Conservation (phyloP, 1,140 invertebrate species). For the Telenomus remus region DNA sequence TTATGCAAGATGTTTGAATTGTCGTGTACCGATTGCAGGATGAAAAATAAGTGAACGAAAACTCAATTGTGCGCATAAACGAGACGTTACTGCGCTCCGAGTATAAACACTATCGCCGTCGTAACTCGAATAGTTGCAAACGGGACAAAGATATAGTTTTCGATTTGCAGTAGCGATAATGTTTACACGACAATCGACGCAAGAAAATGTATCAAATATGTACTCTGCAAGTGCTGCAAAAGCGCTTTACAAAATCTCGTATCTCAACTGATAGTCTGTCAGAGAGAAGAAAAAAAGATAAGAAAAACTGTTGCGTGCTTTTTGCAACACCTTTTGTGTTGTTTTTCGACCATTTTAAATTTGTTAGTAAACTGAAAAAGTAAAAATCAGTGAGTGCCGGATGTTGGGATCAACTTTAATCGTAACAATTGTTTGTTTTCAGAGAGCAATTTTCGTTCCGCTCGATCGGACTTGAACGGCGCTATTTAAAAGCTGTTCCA, state of each 20-base stretch:
- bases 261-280: background rate
- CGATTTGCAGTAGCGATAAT: constrained; percentile 31
- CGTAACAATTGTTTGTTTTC: no score
- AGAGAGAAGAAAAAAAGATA: no score
- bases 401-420: no score
- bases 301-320: no score
- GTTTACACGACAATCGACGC: constrained; percentile 19
- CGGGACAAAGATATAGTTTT: constrained; percentile 35
- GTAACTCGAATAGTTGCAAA: constrained; percentile 34
- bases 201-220: constrained; percentile 30
- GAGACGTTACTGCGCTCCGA: constrained; percentile 30
- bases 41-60: constrained; percentile 38
- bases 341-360: no score
- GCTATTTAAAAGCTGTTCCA: background rate
- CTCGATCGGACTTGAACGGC: no score
- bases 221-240: constrained; percentile 1
- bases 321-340: no score
- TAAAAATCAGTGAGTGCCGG: no score
- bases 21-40: constrained; percentile 13
- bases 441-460: no score
- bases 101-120: constrained; percentile 29
- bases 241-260: background rate
- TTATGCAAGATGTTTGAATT: constrained; percentile 35
- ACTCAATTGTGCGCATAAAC: constrained; percentile 31
- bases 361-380: no score